Evolutionary conservation across 2,888 invertebrate species (phyloP), one percentile per base, ranked within the genome.

Genomic region (Itoplectis maculator): DNA sequence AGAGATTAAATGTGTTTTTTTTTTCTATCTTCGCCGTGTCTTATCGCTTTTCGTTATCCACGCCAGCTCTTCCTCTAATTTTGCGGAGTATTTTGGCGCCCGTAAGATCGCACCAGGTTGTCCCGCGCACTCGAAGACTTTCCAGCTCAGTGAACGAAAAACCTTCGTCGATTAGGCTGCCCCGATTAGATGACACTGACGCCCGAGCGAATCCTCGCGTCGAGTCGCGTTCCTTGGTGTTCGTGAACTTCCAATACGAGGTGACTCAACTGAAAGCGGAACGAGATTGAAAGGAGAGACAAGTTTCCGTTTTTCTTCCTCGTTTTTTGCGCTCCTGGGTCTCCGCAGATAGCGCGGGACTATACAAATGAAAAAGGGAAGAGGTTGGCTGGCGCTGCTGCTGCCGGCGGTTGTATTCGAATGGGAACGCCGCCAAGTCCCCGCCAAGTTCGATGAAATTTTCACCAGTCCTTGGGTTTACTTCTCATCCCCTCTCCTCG

Each of bases 381-480:
- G 37, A 8, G 47, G 18, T 40, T 61, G 45, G 73, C 49, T 47
- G 45, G 68, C 18, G 63, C 15, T 73, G 29, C 23, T n/a, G 29
- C 49, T 72, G 29, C 23, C 45, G 45, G 45, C 47, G 37, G 56
- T 54, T 63, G 63, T 75, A 61, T 59, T 51, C 79, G 51, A 75
- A 79, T 72, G 75, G 78, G 70, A 79, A 23, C 65, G 20, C 13
- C 4, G 75, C 82, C 82, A 79, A 79, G 70, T 79, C 49, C 56
- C 59, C n/a, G n/a, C n/a, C 68, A 47, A 79, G 35, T 75, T 65
- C 75, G 70, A 70, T 75, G 75, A 79, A 79, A 79, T 61, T 75
- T 72, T 79, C 78, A 74, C 82, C 47, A 69, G 56, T 73, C 42
- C 42, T 47, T 29, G 59, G 23, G 20, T 13, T 54, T 13, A 54